Evolutionary conservation across 2,888 invertebrate genomes (phyloP).

Genomic region (Adelognathus sp.): DNA sequence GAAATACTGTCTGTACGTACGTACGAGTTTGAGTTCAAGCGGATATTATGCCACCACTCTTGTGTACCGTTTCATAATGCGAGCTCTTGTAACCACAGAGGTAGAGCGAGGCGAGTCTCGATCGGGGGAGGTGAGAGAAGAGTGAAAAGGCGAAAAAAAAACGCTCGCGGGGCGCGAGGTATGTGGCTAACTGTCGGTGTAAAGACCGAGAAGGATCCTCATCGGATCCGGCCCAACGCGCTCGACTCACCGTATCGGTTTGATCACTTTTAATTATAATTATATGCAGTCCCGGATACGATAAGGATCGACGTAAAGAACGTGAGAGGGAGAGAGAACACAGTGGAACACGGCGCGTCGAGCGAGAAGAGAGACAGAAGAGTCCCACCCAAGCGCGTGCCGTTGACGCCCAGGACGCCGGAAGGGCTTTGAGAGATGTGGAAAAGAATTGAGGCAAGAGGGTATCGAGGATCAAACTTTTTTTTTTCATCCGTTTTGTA

Average conservation of each 20-base stretch:
- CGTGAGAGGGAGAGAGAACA: constrained; percentile 30
- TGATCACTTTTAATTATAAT: constrained; percentile 80
- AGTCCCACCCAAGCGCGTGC: constrained; percentile 79
- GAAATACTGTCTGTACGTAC: constrained; percentile 26
- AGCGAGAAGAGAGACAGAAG: constrained; percentile 57
- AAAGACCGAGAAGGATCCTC: constrained; percentile 40
- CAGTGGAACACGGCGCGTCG: constrained; percentile 48
- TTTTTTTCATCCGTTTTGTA: not conserved
- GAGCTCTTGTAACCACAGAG: constrained; percentile 74
- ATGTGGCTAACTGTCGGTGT: constrained; percentile 29
- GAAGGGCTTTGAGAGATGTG: constrained; percentile 52
- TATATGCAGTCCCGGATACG: constrained; percentile 77
- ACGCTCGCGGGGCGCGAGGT: constrained; percentile 43
- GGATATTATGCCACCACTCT: constrained; percentile 80
- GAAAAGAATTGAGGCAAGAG: not conserved
- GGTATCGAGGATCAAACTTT: not conserved
- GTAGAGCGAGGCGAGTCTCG: constrained; percentile 71
- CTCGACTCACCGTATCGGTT: constrained; percentile 71
- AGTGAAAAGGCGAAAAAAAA: constrained; percentile 29
- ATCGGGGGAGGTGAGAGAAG: constrained; percentile 62
- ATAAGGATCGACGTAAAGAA: constrained; percentile 68
- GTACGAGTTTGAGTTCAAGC: constrained; percentile 79
- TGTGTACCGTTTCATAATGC: constrained; percentile 70
- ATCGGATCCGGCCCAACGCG: constrained; percentile 45
- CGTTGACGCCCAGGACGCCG: constrained; percentile 77